A percentile compares a stretch with the other conserved stretches of the same genome.
Evolutionary conservation across 2,797 vertebrate genomes (phyloP).

Genomic region (Parotocinclus haroldoi): DNA sequence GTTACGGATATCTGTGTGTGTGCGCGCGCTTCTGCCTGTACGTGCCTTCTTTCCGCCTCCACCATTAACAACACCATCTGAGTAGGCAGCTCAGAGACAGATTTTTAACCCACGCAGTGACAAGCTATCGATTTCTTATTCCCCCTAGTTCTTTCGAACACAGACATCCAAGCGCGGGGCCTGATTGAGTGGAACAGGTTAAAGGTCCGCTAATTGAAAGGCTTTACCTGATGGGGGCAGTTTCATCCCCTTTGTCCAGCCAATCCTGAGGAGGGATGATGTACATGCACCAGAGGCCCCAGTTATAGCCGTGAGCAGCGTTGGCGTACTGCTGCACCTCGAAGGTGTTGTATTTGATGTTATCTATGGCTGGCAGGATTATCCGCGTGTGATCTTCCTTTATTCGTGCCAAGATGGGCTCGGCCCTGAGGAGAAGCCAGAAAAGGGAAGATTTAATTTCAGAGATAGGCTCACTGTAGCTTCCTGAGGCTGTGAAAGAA

Average conservation of each 20-base stretch:
- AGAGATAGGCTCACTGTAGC: not conserved
- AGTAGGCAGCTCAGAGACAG: too few relatives aligned
- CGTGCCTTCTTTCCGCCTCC: too few relatives aligned
- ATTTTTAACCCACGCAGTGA: too few relatives aligned
- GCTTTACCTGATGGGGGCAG: conserved; percentile 91
- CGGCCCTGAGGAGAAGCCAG: conserved; percentile 72
- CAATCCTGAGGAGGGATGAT: conserved; percentile 95
- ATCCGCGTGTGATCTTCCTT: conserved; percentile 89
- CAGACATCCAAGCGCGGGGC: too few relatives aligned
- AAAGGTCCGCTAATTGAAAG: conserved; percentile 15
- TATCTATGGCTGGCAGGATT: conserved; percentile 94
- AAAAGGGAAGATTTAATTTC: not conserved
- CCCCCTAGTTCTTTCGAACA: too few relatives aligned
- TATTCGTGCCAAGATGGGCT: conserved; percentile 86
- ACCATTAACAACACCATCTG: too few relatives aligned
- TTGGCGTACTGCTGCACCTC: conserved; percentile 97
- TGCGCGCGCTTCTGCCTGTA: too few relatives aligned
- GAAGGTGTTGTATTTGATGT: conserved; percentile 96
- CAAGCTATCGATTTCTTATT: too few relatives aligned
- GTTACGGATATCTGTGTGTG: too few relatives aligned
- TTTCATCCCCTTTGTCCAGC: conserved; percentile 94
- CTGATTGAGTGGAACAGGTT: too few relatives aligned
- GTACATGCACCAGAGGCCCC: conserved; percentile 99
- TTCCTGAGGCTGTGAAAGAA: not conserved
- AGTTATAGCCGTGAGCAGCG: conserved; percentile 96